phyloP scores from a whole-genome alignment of 2,797 vertebrate species.

The Mormyrus hasselquistii region DNA sequence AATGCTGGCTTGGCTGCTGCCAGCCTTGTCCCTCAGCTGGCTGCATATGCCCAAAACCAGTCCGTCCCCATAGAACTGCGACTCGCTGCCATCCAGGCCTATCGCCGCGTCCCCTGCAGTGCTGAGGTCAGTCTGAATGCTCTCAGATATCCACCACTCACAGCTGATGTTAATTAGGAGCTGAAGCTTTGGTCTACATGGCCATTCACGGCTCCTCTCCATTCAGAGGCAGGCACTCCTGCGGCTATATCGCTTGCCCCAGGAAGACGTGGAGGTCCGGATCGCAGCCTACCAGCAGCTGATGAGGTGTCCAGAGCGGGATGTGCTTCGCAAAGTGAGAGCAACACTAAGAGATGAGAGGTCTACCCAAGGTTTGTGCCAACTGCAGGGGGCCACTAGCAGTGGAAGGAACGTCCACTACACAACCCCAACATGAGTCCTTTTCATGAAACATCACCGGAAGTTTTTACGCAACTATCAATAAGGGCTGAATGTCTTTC shows the following conservation, averaged over 20 bases:
- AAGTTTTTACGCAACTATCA: not conserved
- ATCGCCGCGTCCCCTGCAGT: slow-evolving; percentile 73
- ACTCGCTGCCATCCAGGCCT: slow-evolving; percentile 71
- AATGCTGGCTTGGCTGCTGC: slow-evolving; percentile 63
- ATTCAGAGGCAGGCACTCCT: slow-evolving; percentile 63
- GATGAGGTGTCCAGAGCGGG: slow-evolving; percentile 69
- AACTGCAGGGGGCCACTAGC: not conserved
- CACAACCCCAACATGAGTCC: not conserved
- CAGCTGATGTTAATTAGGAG: not conserved
- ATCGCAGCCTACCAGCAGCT: slow-evolving; percentile 77
- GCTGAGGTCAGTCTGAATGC: slow-evolving; percentile 55
- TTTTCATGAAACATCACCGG: not conserved
- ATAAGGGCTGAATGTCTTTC: not conserved
- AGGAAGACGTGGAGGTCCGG: slow-evolving; percentile 74
- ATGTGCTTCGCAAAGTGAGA: slow-evolving; percentile 64
- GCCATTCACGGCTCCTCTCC: slow-evolving; percentile 46
- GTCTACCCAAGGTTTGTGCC: slow-evolving; percentile 75
- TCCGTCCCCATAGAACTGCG: slow-evolving; percentile 50
- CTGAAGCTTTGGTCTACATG: not conserved
- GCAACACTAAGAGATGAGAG: slow-evolving; percentile 62
- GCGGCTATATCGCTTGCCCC: slow-evolving; percentile 61
- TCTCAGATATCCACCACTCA: not conserved
- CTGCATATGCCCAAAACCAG: slow-evolving; percentile 48
- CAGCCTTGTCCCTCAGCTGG: slow-evolving; percentile 54
- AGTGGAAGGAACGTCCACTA: not conserved